Percentiles rank a stretch among this genome's conserved stretches.
phyloP scores from a whole-genome alignment of 2,797 vertebrate species.

The Threskiornis aethiopicus region DNA sequence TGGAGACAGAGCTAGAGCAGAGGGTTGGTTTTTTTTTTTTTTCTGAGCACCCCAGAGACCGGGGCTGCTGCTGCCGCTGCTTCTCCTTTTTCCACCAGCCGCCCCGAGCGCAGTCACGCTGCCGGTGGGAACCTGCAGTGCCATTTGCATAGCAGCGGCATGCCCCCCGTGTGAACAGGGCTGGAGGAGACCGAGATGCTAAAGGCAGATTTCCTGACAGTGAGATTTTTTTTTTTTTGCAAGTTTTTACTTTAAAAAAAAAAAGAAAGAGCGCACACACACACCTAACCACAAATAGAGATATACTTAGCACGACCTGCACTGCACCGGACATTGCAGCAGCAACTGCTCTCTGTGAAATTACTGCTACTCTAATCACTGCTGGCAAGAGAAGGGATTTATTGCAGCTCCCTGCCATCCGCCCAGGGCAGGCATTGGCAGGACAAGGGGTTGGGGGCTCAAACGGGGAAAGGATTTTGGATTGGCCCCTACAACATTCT shows the following conservation, averaged over 20 bases:
- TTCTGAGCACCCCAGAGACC: conserved; percentile 3
- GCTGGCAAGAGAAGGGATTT: not conserved
- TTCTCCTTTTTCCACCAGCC: conserved; percentile 23
- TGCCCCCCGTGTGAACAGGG: not conserved
- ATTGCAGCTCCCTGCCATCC: not conserved
- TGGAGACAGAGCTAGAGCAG: not conserved
- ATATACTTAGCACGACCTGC: not conserved
- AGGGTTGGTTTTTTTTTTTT: not conserved
- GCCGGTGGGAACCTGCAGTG: not conserved
- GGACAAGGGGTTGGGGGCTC: not conserved
- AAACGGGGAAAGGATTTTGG: not conserved
- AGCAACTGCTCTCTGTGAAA: not conserved
- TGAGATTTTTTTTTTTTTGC: not conserved
- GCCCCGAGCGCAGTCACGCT: not conserved
- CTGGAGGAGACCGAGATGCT: not conserved
- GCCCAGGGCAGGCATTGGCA: accelerated
- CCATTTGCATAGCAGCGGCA: not conserved
- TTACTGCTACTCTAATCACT: not conserved
- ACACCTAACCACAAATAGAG: not conserved
- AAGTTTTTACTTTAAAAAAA: not conserved
- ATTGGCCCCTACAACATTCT: not conserved
- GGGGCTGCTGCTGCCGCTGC: not conserved
- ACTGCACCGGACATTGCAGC: not conserved
- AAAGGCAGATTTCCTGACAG: conserved; percentile 42
- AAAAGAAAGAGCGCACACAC: not conserved